These are phyloP conservation scores for Candoia aspera DNA, from an alignment of 2,113 vertebrate species.

Conservation along the genomic window DNA sequence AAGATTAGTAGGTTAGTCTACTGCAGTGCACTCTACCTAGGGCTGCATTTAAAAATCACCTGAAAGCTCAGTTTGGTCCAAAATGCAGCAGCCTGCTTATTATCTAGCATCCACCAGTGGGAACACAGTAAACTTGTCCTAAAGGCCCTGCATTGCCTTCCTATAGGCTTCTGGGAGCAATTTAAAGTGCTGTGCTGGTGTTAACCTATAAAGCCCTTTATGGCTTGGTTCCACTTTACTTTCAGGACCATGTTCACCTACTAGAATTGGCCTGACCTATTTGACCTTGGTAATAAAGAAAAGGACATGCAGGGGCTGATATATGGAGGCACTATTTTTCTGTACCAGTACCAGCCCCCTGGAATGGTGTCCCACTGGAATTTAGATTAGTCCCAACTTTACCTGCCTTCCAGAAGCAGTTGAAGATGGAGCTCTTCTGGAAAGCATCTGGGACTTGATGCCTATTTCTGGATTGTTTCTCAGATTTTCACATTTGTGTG, in stretches of 20 bases:
- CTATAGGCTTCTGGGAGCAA: background rate
- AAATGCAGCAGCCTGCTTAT: background rate
- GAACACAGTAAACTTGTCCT: background rate
- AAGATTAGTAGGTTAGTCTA: background rate
- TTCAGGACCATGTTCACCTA: background rate
- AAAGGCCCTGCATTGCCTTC: background rate
- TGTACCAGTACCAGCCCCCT: background rate
- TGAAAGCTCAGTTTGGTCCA: background rate
- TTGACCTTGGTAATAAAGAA: background rate
- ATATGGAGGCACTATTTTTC: background rate
- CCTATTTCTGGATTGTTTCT: background rate
- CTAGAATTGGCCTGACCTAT: background rate
- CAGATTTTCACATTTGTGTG: background rate
- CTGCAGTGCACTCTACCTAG: background rate
- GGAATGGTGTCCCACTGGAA: background rate
- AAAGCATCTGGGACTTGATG: background rate
- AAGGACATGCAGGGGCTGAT: background rate
- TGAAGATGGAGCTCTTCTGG: background rate
- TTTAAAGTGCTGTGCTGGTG: background rate
- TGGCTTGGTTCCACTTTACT: background rate
- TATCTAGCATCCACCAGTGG: background rate
- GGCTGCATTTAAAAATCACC: background rate
- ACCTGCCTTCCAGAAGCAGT: background rate
- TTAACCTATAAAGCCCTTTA: background rate
- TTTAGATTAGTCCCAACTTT: background rate